Evolutionary conservation across 1,140 invertebrate species (phyloP).

Genomic region (Idris sp.): DNA sequence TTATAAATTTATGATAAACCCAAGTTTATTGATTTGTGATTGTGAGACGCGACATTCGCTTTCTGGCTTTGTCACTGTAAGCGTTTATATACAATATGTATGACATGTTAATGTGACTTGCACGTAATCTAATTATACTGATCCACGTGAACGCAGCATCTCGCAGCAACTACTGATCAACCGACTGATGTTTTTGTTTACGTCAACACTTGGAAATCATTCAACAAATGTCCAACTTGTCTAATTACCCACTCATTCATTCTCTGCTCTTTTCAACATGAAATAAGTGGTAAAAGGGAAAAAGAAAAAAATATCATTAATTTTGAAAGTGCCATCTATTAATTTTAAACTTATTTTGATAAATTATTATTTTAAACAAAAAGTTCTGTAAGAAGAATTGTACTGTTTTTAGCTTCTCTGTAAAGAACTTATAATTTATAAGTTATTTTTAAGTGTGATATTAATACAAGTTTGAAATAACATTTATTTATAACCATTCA

Average conservation of each 20-base stretch:
- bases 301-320: too few species aligned
- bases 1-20: too few species aligned
- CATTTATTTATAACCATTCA: too few species aligned
- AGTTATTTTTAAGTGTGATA: too few species aligned
- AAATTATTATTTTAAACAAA: too few species aligned
- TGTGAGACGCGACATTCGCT: conserved; percentile 18
- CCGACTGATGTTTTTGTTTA: conserved; percentile 18
- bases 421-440: too few species aligned
- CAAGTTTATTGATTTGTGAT: too few species aligned
- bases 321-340: too few species aligned
- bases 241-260: conserved; percentile 20
- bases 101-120: conserved; percentile 73
- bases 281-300: not conserved
- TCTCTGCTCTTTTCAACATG: not conserved
- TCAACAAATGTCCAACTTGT: conserved; percentile 16
- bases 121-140: conserved; percentile 75
- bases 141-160: conserved; percentile 65
- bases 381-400: too few species aligned
- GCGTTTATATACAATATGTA: conserved; percentile 73
- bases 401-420: too few species aligned
- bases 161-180: conserved; percentile 3
- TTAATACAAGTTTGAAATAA: too few species aligned
- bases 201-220: conserved; percentile 11
- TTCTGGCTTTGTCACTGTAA: conserved; percentile 44
- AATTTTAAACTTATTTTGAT: too few species aligned